phyloP scores from a whole-genome alignment of 2,113 vertebrate genomes.

The Petaurus breviceps region DNA sequence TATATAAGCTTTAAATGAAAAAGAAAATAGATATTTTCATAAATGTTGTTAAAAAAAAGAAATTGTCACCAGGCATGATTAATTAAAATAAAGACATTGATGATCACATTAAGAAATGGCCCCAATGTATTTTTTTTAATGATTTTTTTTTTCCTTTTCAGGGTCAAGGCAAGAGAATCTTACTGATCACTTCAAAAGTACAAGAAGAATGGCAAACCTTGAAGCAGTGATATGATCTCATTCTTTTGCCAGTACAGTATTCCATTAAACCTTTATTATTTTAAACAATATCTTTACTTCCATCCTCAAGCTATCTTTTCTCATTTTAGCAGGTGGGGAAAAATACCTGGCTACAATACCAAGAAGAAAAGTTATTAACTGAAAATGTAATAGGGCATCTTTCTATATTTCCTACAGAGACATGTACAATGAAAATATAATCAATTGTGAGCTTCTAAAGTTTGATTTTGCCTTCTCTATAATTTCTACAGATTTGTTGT shows the following conservation, averaged over 20 bases:
- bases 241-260: slow-evolving; percentile 45
- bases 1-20: background rate
- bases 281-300: slow-evolving; percentile 70
- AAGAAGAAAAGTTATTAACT: slow-evolving; percentile 66
- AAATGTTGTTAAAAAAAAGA: slow-evolving; percentile 10
- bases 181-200: slow-evolving; percentile 49
- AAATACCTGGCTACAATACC: slow-evolving; percentile 42
- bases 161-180: slow-evolving; percentile 3
- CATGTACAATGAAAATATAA: slow-evolving; percentile 58
- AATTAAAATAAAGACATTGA: slow-evolving; percentile 15
- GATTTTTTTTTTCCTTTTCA: background rate
- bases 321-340: slow-evolving; percentile 70
- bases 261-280: slow-evolving; percentile 69
- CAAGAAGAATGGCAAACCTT: slow-evolving; percentile 35
- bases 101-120: background rate
- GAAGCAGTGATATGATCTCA: slow-evolving; percentile 44
- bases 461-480: slow-evolving; percentile 56
- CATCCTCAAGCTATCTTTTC: slow-evolving; percentile 73
- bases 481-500: slow-evolving; percentile 60
- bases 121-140: background rate
- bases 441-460: slow-evolving; percentile 64
- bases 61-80: background rate
- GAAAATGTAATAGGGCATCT: slow-evolving; percentile 46
- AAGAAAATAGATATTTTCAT: background rate
- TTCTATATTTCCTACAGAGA: slow-evolving; percentile 69